Evolutionary conservation across 2,113 vertebrate species (phyloP).

Genomic region (Festucalex cinctus): DNA sequence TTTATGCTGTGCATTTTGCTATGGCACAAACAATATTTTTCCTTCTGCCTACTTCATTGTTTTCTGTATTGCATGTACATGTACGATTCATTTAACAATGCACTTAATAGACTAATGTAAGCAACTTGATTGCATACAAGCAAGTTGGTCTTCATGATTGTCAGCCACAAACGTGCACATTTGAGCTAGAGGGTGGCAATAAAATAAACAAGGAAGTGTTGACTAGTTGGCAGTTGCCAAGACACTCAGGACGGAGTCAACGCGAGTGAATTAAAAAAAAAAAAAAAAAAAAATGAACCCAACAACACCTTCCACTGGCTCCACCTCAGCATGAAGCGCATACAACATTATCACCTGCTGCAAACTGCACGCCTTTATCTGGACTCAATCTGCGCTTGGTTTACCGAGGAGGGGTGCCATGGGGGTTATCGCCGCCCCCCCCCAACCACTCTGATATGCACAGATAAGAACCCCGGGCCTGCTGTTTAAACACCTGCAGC

Average conservation of each 20-base stretch:
- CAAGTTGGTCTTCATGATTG: too few species aligned
- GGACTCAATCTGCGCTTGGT: conserved; percentile 68
- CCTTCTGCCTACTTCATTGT: too few species aligned
- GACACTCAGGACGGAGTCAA: conserved; percentile 17
- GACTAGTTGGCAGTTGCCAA: conserved; percentile 35
- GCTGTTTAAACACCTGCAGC: conserved; percentile 72
- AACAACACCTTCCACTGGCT: conserved; percentile 17
- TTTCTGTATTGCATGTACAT: too few species aligned
- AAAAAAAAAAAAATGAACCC: conserved; percentile 18
- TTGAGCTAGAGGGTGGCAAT: not conserved
- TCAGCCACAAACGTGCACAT: too few species aligned
- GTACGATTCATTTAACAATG: too few species aligned
- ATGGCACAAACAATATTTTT: too few species aligned
- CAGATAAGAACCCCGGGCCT: conserved; percentile 74
- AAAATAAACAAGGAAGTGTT: conserved; percentile 7
- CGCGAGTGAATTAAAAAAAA: too few species aligned
- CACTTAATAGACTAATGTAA: too few species aligned
- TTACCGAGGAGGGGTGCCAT: conserved; percentile 68
- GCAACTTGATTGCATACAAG: too few species aligned
- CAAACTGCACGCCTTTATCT: conserved; percentile 65
- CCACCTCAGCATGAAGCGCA: conserved; percentile 15
- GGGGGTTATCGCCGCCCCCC: conserved; percentile 81
- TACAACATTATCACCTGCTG: conserved; percentile 63
- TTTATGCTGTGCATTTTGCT: too few species aligned
- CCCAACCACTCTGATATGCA: conserved; percentile 68